phyloP scores from a whole-genome alignment of 2,888 invertebrate genomes.

The Synanthedon formicaeformis region DNA sequence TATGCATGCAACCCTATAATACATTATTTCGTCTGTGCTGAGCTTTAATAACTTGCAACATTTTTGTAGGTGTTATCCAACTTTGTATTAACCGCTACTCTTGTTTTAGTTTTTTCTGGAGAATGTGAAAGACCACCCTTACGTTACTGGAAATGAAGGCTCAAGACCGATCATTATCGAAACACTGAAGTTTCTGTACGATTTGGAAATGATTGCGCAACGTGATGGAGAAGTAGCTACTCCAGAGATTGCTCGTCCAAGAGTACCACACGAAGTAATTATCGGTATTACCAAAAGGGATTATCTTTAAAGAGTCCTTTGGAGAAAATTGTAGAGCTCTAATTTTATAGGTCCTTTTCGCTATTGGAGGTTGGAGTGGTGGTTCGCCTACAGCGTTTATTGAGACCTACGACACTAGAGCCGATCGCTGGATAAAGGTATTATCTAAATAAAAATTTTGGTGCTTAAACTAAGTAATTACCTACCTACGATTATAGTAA shows the following conservation, averaged over 20 bases:
- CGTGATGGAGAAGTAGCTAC: conserved; percentile 85
- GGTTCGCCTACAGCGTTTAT: conserved; percentile 82
- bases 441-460: background rate
- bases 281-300: no score
- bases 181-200: conserved; percentile 90
- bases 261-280: conserved; percentile 83
- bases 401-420: conserved; percentile 90
- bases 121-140: conserved; percentile 88
- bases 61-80: no score
- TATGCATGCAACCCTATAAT: no score
- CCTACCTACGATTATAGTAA: no score
- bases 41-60: no score
- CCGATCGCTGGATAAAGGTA: conserved; percentile 88
- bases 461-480: no score
- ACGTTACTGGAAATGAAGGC: conserved; percentile 84
- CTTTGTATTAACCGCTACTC: conserved; percentile 1
- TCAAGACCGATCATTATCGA: conserved; percentile 91
- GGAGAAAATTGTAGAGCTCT: background rate
- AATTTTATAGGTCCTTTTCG: conserved; percentile 77
- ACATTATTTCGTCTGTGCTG: no score
- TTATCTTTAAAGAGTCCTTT: background rate
- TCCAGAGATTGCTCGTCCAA: conserved; percentile 84
- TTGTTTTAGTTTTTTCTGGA: conserved; percentile 85
- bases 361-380: conserved; percentile 70
- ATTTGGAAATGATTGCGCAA: conserved; percentile 87